These are phyloP conservation scores for Agonopterix heracliana DNA, from an alignment of 2,888 invertebrate genomes.

Conservation along the genomic window DNA sequence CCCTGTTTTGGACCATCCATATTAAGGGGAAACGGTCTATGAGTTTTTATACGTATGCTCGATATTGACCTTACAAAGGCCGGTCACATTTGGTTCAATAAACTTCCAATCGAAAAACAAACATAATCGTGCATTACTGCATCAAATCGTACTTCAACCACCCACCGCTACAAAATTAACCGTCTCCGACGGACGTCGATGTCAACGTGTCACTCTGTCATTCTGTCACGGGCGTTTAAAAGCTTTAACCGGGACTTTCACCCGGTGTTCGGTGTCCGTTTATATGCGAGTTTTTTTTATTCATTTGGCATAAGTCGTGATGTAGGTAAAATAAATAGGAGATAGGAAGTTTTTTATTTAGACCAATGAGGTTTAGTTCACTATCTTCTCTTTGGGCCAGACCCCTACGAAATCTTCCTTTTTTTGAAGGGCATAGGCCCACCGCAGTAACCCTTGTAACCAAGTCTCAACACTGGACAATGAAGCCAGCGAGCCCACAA, in stretches of 20 bases:
- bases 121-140: conserved; percentile 1
- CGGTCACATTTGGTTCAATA: too few species aligned
- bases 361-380: not conserved
- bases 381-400: too few species aligned
- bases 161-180: conserved; percentile 55
- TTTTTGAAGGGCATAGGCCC: too few species aligned
- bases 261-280: conserved; percentile 62
- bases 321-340: conserved; percentile 2
- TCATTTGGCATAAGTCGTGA: conserved; percentile 15
- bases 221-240: conserved; percentile 34
- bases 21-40: too few species aligned
- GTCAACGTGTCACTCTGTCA: conserved; percentile 64
- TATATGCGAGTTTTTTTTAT: conserved; percentile 19
- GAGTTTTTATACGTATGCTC: too few species aligned
- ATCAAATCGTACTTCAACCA: conserved; percentile 12
- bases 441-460: too few species aligned
- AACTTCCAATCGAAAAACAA: too few species aligned
- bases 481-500: too few species aligned
- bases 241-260: conserved; percentile 53
- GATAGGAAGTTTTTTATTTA: not conserved
- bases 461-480: too few species aligned
- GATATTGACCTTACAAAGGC: too few species aligned
- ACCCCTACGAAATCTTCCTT: too few species aligned
- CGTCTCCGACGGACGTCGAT: conserved; percentile 63
- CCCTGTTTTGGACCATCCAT: too few species aligned